A percentile compares a stretch with the other conserved stretches of the same genome.
These are phyloP conservation scores for Lithophane ornitopus DNA, from an alignment of 2,888 invertebrate species.

Conservation along the genomic window DNA sequence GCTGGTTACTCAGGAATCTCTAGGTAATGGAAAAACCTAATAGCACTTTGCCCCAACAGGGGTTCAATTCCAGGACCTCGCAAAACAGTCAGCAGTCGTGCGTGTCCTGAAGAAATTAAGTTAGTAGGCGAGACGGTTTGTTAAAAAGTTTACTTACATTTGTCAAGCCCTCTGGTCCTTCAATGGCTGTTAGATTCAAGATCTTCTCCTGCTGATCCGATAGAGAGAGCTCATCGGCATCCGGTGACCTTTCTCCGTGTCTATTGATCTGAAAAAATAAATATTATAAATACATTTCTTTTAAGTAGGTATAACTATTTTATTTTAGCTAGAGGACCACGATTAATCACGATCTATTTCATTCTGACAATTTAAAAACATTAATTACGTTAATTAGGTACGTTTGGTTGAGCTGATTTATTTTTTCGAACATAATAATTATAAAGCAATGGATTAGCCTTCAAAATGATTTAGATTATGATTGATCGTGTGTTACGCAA, in stretches of 20 bases:
- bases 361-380: too few species aligned
- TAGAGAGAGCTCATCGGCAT: constrained; percentile 83
- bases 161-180: constrained; percentile 84
- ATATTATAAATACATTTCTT: not conserved
- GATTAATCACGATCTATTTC: too few species aligned
- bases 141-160: constrained; percentile 75
- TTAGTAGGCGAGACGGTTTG: not conserved
- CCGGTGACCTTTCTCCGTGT: constrained; percentile 86
- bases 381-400: too few species aligned
- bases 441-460: too few species aligned
- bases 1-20: not conserved
- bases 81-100: not conserved
- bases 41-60: too few species aligned
- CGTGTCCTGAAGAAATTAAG: not conserved
- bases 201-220: constrained; percentile 79
- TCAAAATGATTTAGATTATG: too few species aligned
- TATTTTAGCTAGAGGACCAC: not conserved
- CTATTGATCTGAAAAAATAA: constrained; percentile 78
- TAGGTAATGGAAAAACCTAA: not conserved
- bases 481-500: too few species aligned
- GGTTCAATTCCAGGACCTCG: not conserved
- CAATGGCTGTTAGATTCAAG: constrained; percentile 77
- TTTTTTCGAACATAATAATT: too few species aligned
- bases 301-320: not conserved
- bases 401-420: too few species aligned